Percentiles rank a stretch among this genome's conserved stretches.
These are phyloP conservation scores for Fratercula arctica DNA, from an alignment of 2,797 vertebrate genomes.

Conservation along the genomic window DNA sequence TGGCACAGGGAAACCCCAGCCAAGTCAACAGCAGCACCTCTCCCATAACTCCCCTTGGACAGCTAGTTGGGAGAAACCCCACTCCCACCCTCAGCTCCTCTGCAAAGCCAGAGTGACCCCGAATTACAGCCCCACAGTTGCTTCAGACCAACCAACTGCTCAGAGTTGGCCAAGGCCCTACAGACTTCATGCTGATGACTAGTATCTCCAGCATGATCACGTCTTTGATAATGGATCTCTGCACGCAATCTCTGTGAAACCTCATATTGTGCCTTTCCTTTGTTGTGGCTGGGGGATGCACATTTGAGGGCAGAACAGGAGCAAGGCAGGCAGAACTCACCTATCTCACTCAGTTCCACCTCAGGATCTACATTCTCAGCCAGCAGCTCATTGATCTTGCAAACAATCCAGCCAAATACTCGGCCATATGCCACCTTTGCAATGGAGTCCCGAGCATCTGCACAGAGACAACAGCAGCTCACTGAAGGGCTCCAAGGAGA, in stretches of 20 bases:
- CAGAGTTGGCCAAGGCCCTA: not conserved
- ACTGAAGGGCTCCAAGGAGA: not conserved
- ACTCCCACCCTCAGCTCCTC: not conserved
- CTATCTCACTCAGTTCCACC: conserved; percentile 76
- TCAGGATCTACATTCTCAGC: conserved; percentile 65
- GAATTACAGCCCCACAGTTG: not conserved
- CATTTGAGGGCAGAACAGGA: not conserved
- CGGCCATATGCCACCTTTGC: conserved; percentile 78
- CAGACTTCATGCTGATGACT: not conserved
- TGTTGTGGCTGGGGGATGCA: rapidly evolving
- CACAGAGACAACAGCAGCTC: not conserved
- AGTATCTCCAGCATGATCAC: not conserved
- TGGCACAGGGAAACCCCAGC: not conserved
- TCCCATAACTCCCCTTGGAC: not conserved
- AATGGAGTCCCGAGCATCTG: conserved; percentile 82
- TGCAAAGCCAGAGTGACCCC: not conserved
- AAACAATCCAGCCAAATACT: conserved; percentile 82
- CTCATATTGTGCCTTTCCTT: not conserved
- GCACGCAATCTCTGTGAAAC: rapidly evolving
- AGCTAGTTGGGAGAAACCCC: not conserved
- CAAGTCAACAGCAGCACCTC: not conserved
- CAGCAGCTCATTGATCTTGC: conserved; percentile 79
- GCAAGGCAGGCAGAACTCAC: conserved; percentile 52
- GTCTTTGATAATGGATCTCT: not conserved
- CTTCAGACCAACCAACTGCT: not conserved